phyloP scores from a whole-genome alignment of 1,140 invertebrate genomes.

The Psix sp. region DNA sequence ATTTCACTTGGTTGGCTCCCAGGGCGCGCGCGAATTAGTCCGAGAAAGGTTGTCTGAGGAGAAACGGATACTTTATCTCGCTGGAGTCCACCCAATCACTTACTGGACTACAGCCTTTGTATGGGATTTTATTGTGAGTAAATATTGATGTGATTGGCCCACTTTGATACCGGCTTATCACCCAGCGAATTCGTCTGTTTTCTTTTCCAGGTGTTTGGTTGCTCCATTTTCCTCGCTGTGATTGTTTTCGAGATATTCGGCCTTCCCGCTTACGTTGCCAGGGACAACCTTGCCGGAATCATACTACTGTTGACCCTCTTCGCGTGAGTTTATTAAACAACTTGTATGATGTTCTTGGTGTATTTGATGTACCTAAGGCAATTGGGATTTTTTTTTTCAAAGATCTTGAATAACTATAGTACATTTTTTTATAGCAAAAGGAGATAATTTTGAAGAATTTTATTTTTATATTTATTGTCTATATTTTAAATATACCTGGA shows the following conservation, averaged over 20 bases:
- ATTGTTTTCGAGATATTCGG: slow-evolving; percentile 80
- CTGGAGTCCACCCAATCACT: slow-evolving; percentile 78
- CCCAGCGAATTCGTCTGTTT: slow-evolving; percentile 6
- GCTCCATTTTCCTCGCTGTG: slow-evolving; percentile 78
- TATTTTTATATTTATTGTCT: no score
- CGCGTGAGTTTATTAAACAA: slow-evolving; percentile 73
- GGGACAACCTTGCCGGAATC: slow-evolving; percentile 80
- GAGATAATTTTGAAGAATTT: no score
- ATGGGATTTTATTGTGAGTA: slow-evolving; percentile 79
- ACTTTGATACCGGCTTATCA: slow-evolving; percentile 5
- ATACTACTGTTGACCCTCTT: slow-evolving; percentile 79
- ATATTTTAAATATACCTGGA: no score
- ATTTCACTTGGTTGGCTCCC: slow-evolving; percentile 80
- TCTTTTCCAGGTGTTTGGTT: slow-evolving; percentile 71
- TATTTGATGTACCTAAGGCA: no score
- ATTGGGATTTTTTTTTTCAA: no score
- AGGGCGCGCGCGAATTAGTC: slow-evolving; percentile 79
- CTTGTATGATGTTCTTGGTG: neutral
- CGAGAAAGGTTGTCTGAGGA: slow-evolving; percentile 79
- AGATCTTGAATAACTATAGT: no score
- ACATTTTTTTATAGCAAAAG: no score
- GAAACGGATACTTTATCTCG: slow-evolving; percentile 81
- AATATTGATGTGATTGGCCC: neutral
- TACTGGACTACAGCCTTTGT: slow-evolving; percentile 80
- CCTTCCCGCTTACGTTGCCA: slow-evolving; percentile 80